Percentiles rank a stretch among this genome's conserved stretches.
phyloP scores from a whole-genome alignment of 2,888 invertebrate genomes.

The Melikaiella ostensackeni region DNA sequence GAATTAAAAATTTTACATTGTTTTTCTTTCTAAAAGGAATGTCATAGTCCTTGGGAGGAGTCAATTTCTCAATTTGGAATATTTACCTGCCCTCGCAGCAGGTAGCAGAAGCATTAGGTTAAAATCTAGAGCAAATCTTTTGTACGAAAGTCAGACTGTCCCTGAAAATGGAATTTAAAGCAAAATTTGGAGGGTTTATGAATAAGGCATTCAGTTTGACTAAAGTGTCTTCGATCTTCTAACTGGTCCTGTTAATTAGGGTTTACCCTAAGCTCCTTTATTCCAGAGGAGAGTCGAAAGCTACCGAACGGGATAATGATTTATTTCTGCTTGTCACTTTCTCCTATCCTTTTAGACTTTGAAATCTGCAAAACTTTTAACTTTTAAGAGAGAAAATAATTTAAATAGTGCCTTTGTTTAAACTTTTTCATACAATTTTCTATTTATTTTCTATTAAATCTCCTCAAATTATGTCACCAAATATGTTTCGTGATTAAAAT shows the following conservation, averaged over 20 bases:
- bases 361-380: not conserved
- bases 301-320: not conserved
- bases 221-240: slow-evolving; percentile 1
- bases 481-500: too few species aligned
- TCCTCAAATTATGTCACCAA: too few species aligned
- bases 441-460: too few species aligned
- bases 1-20: not conserved
- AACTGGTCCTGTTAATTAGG: slow-evolving; percentile 7
- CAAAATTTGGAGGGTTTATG: not conserved
- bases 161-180: slow-evolving; percentile 3
- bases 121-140: slow-evolving; percentile 35
- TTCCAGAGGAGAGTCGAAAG: not conserved
- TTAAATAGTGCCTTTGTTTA: too few species aligned
- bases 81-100: slow-evolving; percentile 27
- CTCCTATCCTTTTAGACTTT: not conserved
- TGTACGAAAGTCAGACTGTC: slow-evolving; percentile 15
- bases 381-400: too few species aligned
- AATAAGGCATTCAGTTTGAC: slow-evolving; percentile 7
- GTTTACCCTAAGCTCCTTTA: not conserved
- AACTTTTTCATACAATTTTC: too few species aligned
- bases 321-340: not conserved
- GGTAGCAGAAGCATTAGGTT: slow-evolving; percentile 5
- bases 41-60: not conserved
- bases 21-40: not conserved
- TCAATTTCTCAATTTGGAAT: slow-evolving; percentile 5